A percentile compares a stretch with the other conserved stretches of the same genome.
Conservation (phyloP, 2,888 invertebrate species). For the Cosmopolites sordidus region DNA sequence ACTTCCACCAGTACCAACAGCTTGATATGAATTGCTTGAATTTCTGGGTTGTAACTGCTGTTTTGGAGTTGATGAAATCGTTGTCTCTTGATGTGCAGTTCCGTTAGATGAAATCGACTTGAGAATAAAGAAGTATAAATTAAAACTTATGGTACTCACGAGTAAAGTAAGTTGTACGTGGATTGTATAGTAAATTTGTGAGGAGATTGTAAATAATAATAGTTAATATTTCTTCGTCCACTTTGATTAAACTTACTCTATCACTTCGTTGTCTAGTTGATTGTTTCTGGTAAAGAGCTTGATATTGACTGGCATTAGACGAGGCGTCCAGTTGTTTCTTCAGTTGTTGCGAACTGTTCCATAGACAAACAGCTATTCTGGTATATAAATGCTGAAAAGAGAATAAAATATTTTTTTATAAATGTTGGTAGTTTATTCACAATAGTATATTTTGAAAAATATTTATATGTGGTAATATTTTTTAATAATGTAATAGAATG, state of each 20-base stretch:
- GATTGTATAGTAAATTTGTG: too few species aligned
- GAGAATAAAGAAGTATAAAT: neutral
- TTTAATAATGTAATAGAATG: too few species aligned
- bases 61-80: constrained; percentile 10
- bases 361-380: constrained; percentile 76
- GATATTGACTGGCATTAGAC: constrained; percentile 35
- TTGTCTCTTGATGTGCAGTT: constrained; percentile 2
- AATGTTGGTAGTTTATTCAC: too few species aligned
- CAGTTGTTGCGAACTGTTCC: constrained; percentile 69
- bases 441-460: too few species aligned
- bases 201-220: too few species aligned
- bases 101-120: constrained; percentile 15
- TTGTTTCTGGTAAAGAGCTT: constrained; percentile 44
- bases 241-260: too few species aligned
- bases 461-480: too few species aligned
- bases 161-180: too few species aligned
- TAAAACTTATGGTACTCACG: too few species aligned
- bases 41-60: constrained; percentile 12
- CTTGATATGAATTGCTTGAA: constrained; percentile 14
- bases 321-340: constrained; percentile 52
- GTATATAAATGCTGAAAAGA: constrained; percentile 67
- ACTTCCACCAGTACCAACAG: constrained; percentile 39
- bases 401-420: too few species aligned
- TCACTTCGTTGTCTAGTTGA: constrained; percentile 48
- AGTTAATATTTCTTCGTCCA: too few species aligned